phyloP scores from a whole-genome alignment of 2,797 vertebrate genomes.

The Cygnus olor region DNA sequence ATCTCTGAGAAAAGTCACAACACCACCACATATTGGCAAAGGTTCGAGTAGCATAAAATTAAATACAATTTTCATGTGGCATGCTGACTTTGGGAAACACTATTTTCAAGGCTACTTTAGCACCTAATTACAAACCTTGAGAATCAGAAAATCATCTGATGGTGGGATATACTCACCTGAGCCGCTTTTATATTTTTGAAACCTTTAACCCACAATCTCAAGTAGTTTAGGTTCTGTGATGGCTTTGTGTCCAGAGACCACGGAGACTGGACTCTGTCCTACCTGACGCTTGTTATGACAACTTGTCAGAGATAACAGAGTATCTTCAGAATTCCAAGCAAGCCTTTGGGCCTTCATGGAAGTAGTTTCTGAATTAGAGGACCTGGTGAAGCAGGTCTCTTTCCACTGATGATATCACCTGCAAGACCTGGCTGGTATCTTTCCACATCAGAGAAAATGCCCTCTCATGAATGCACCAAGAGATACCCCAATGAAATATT shows the following conservation, averaged over 20 bases:
- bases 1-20: neutral
- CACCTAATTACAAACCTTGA: neutral
- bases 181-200: neutral
- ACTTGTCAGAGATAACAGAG: neutral
- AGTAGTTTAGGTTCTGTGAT: neutral
- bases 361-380: neutral
- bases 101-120: neutral
- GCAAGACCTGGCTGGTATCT: neutral
- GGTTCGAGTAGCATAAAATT: neutral
- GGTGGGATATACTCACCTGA: neutral
- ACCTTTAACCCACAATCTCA: neutral
- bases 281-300: neutral
- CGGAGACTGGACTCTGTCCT: neutral
- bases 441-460: neutral
- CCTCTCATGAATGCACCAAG: neutral
- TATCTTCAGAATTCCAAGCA: neutral
- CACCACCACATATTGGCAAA: neutral
- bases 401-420: neutral
- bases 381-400: neutral
- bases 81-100: neutral
- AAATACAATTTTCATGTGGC: neutral
- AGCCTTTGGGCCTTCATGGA: neutral
- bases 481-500: neutral
- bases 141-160: neutral
- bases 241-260: rapidly evolving